Evolutionary conservation across 2,888 invertebrate genomes (phyloP).

Genomic region (Ganaspis brasiliensis): DNA sequence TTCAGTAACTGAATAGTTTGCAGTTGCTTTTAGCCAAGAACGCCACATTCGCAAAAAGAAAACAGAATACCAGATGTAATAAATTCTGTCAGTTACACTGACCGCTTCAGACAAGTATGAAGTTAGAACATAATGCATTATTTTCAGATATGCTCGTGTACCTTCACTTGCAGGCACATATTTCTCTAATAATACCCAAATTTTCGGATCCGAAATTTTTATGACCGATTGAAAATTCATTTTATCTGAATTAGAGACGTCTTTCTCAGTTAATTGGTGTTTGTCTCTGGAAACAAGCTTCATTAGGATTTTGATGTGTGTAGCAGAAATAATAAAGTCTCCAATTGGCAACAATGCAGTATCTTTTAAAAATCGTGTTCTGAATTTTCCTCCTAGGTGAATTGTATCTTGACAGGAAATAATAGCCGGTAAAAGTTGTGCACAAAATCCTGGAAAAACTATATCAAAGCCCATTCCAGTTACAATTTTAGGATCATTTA

Average conservation of each 20-base stretch:
- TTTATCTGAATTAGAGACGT: conserved; percentile 12
- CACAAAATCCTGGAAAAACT: not conserved
- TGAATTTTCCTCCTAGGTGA: conserved; percentile 66
- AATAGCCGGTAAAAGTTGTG: not conserved
- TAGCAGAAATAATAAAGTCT: conserved; percentile 57
- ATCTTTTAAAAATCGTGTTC: conserved; percentile 60
- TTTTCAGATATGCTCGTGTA: conserved; percentile 61
- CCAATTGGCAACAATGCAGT: conserved; percentile 62
- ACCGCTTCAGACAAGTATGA: conserved; percentile 56
- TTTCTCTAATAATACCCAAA: conserved; percentile 55
- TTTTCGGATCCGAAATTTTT: conserved; percentile 61
- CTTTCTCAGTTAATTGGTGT: conserved; percentile 57
- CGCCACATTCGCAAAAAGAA: conserved; percentile 59
- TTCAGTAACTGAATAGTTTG: conserved; percentile 56
- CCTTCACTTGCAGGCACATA: conserved; percentile 61
- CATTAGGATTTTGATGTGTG: conserved; percentile 53
- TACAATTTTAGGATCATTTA: conserved; percentile 50
- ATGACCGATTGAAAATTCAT: conserved; percentile 57
- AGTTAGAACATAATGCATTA: conserved; percentile 56
- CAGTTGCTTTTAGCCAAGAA: conserved; percentile 54
- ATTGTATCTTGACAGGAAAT: conserved; percentile 59
- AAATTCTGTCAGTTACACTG: conserved; percentile 53
- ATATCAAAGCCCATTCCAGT: not conserved
- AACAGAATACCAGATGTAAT: conserved; percentile 60
- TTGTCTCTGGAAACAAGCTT: conserved; percentile 60